These are phyloP conservation scores for Scotopteryx bipunctaria DNA, from an alignment of 2,888 invertebrate genomes.

Conservation along the genomic window DNA sequence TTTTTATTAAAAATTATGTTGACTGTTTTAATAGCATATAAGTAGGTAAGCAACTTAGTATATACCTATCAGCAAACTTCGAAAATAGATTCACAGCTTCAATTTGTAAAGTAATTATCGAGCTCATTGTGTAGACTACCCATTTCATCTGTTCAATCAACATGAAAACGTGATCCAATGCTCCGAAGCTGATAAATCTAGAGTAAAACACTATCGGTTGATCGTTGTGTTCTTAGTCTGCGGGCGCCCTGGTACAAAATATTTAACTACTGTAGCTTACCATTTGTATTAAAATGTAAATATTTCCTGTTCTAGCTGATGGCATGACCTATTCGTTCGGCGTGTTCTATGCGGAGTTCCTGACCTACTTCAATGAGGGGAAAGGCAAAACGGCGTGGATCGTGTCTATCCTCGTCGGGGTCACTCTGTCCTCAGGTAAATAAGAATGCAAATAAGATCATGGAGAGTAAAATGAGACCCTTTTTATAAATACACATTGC, in stretches of 20 bases:
- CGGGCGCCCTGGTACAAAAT: background rate
- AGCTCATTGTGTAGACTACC: background rate
- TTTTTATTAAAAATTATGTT: too few species aligned
- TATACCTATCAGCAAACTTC: too few species aligned
- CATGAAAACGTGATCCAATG: background rate
- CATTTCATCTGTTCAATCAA: background rate
- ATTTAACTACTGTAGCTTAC: background rate
- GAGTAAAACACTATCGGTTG: background rate
- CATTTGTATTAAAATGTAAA: background rate
- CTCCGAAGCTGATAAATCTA: too few species aligned
- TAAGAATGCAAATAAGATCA: conserved; percentile 28
- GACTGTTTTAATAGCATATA: too few species aligned
- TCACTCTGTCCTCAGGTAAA: conserved; percentile 96
- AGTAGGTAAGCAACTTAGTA: too few species aligned
- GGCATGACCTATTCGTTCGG: conserved; percentile 99
- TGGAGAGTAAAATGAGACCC: background rate
- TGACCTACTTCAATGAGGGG: conserved; percentile 92
- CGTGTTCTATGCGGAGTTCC: conserved; percentile 94
- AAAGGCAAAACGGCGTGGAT: conserved; percentile 96
- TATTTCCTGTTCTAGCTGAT: conserved; percentile 88
- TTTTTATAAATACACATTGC: too few species aligned
- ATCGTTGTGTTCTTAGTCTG: background rate
- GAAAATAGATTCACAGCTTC: too few species aligned
- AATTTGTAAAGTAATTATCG: too few species aligned
- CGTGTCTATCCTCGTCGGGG: conserved; percentile 96